Evolutionary conservation across 2,888 invertebrate species (phyloP).

Genomic region (Branchipolynoe longqiensis): DNA sequence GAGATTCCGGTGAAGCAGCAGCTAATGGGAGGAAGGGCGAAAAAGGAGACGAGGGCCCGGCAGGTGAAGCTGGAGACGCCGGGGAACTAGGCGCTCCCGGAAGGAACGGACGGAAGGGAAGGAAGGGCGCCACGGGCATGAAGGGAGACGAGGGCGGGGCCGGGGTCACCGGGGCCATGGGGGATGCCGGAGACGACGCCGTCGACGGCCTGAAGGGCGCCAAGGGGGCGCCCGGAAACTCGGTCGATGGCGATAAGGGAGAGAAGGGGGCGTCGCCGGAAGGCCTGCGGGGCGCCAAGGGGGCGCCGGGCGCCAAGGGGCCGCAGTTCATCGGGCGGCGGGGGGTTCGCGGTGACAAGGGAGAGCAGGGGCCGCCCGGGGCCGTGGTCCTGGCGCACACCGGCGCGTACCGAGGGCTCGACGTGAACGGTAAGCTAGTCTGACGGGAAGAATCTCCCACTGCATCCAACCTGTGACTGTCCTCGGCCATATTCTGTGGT

Average conservation of each 20-base stretch:
- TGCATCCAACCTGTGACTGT: background rate
- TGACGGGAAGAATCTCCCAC: background rate
- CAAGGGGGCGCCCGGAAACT: background rate
- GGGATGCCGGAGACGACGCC: background rate
- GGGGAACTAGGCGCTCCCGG: slow-evolving; percentile 24
- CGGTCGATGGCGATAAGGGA: background rate
- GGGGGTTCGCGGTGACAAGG: background rate
- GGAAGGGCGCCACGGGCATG: background rate
- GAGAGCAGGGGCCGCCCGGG: slow-evolving; percentile 12
- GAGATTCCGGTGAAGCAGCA: background rate
- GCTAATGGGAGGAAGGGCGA: background rate
- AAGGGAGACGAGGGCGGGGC: slow-evolving; percentile 11
- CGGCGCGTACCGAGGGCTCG: slow-evolving; percentile 15
- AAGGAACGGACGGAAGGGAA: slow-evolving; percentile 13
- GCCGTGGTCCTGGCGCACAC: background rate
- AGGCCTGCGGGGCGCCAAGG: background rate
- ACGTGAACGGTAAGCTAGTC: slow-evolving; percentile 34
- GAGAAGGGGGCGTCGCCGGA: background rate
- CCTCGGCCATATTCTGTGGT: background rate
- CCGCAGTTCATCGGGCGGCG: background rate
- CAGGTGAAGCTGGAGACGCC: background rate
- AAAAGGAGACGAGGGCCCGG: background rate
- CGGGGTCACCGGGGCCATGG: slow-evolving; percentile 1
- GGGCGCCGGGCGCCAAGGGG: background rate
- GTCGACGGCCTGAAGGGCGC: background rate